Conservation (phyloP, 53 echinoderm and acorn worm genomes). For the Luidia sarsii region DNA sequence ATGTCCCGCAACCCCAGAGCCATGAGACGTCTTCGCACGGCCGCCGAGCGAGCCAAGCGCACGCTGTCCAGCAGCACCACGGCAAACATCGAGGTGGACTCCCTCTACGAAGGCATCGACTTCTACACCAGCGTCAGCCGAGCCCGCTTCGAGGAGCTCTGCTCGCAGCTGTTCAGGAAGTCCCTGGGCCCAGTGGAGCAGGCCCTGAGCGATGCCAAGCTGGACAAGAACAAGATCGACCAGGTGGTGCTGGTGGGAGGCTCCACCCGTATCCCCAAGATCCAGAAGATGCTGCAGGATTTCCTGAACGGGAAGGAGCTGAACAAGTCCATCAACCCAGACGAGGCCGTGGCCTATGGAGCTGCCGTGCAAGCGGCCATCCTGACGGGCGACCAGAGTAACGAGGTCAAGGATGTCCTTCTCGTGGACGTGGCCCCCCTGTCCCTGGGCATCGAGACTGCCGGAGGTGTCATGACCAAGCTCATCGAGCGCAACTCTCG, state of each 20-base stretch:
- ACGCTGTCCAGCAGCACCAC: conserved; percentile 90
- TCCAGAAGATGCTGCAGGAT: conserved; percentile 83
- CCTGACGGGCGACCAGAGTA: conserved; percentile 88
- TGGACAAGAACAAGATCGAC: conserved; percentile 69
- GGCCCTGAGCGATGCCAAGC: conserved; percentile 75
- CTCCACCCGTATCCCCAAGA: conserved; percentile 84
- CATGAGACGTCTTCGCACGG: conserved; percentile 71
- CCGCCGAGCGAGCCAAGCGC: conserved; percentile 78
- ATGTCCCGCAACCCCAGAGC: conserved; percentile 56
- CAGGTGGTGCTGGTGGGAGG: conserved; percentile 87
- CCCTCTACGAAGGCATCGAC: conserved; percentile 86
- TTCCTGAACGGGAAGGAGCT: conserved; percentile 84
- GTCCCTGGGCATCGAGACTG: conserved; percentile 54
- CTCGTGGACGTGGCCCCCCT: conserved; percentile 77
- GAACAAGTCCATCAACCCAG: conserved; percentile 83
- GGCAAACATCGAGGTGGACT: conserved; percentile 89
- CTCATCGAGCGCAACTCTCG: conserved; percentile 90
- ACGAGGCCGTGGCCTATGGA: conserved; percentile 90
- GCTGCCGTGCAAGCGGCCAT: conserved; percentile 92
- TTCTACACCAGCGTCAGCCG: conserved; percentile 88
- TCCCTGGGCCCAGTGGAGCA: conserved; percentile 73
- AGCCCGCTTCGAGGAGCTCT: conserved; percentile 90
- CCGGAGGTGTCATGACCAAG: conserved; percentile 50
- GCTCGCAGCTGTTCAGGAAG: conserved; percentile 76
- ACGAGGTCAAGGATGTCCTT: conserved; percentile 72